Evolutionary conservation across 2,797 vertebrate genomes (phyloP).

Genomic region (Eleutherodactylus coqui): DNA sequence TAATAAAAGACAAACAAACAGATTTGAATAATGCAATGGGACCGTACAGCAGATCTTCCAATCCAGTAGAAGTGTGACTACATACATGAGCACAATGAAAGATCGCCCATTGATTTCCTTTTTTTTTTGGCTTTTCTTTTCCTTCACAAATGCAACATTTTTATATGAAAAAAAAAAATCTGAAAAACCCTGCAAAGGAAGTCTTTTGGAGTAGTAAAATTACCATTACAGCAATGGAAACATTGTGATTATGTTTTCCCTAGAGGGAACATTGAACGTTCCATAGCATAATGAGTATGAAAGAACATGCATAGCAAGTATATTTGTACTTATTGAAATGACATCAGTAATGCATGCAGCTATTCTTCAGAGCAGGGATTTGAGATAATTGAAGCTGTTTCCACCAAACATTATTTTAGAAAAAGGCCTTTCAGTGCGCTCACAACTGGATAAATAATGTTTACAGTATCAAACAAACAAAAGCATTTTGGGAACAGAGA

Average conservation of each 20-base stretch:
- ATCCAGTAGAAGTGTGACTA: constrained; percentile 49
- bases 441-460: constrained; percentile 77
- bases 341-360: constrained; percentile 82
- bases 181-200: constrained; percentile 59
- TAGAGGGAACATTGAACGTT: constrained; percentile 76
- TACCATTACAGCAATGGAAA: constrained; percentile 74
- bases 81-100: constrained; percentile 81
- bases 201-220: constrained; percentile 68
- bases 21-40: constrained; percentile 38
- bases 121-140: constrained; percentile 55
- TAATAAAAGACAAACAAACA: constrained; percentile 30
- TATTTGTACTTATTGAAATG: constrained; percentile 78
- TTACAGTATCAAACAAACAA: constrained; percentile 77
- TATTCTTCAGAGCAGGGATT: constrained; percentile 81
- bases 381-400: constrained; percentile 80
- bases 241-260: constrained; percentile 82
- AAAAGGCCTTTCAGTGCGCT: constrained; percentile 79
- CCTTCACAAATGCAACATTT: constrained; percentile 74
- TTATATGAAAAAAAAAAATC: constrained; percentile 67
- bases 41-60: constrained; percentile 53
- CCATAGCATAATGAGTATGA: constrained; percentile 64
- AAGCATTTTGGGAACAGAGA: constrained; percentile 73
- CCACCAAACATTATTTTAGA: constrained; percentile 66
- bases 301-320: constrained; percentile 69
- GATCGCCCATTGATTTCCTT: constrained; percentile 79